A percentile compares a stretch with the other conserved stretches of the same genome.
phyloP scores from a whole-genome alignment of 2,113 vertebrate species.

The Syngnathus floridae region DNA sequence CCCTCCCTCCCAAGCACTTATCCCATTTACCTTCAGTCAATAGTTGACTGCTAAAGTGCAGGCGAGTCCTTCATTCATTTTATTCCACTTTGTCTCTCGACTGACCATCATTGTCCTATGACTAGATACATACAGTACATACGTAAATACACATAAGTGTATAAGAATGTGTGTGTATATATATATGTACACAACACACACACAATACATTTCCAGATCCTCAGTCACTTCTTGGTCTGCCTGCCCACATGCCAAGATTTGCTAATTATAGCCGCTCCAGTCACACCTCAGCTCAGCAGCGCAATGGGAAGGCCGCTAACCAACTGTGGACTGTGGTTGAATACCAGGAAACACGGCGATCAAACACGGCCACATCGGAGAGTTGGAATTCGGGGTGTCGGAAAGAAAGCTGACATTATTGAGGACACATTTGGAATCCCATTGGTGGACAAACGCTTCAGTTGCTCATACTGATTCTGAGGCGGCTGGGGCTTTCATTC shows the following conservation, averaged over 20 bases:
- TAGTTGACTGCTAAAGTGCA: not conserved
- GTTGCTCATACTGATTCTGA: not conserved
- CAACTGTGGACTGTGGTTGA: not conserved
- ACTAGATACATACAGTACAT: too few relatives aligned
- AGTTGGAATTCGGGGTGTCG: too few relatives aligned
- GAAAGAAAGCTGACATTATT: too few relatives aligned
- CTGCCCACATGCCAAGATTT: constrained; percentile 48
- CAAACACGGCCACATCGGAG: too few relatives aligned
- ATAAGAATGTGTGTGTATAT: too few relatives aligned
- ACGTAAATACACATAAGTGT: too few relatives aligned
- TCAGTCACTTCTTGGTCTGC: constrained; percentile 45
- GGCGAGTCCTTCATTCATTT: not conserved
- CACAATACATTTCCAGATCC: constrained; percentile 15
- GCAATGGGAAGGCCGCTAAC: constrained; percentile 28
- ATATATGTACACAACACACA: too few relatives aligned
- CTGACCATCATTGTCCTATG: too few relatives aligned
- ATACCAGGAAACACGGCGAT: not conserved
- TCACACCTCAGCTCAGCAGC: constrained; percentile 57
- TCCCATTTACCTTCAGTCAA: constrained; percentile 2
- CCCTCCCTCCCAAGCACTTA: constrained; percentile 1
- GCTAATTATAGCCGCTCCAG: constrained; percentile 65
- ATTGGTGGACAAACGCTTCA: not conserved
- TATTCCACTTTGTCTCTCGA: not conserved
- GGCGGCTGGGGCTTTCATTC: not conserved
- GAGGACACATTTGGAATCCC: not conserved